Evolutionary conservation across 37 sponge, comb jelly and placozoan species (phyloP), one percentile per base, ranked within the genome.

Genomic region (Axinella damicornis): DNA sequence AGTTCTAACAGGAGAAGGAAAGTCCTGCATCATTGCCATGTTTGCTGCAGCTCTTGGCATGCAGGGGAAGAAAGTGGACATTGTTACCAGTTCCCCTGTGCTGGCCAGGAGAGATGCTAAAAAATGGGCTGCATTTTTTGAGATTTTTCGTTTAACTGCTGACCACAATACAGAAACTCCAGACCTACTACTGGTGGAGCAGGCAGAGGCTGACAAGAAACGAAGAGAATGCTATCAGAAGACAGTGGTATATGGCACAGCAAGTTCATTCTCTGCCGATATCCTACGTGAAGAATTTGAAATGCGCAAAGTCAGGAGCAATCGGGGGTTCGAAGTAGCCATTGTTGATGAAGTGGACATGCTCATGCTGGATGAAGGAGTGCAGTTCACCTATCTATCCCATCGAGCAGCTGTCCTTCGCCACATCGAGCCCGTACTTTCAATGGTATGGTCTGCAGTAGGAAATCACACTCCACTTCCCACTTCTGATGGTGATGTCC

Each of bases 1-100:
- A 72, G 73, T 83, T 16, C 15, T 37, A 21, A 83, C 74, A 73
- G 83, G 83, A 25, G 83, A 83, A 60, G 83, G 83, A 36, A 83
- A 83, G 54, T 83, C 83, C 20, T 22, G 22, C 28, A 71, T 83
- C 55, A 71, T 83, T n/a, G 83, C 83, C 33, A 83, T 83, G 83
- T 83, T 83, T 71, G 83, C 83, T 54, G 83, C 73, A 57, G 41
- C 30, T 27, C 31, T 73, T 54, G 58, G 38, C 52, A 54, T 83
- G 52, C 62, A 57, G n/a, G 73, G 37, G 52, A 73, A 72, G 30
- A 57, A 72, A 61, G 74, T 83, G 12, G 83, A 83, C 25, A 72
- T 83, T 17, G 34, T 73, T 18, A 83, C 83, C 9, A 83, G 83
- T 28, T 72, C 83, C 11, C 73, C 65, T n/a, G 73, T 35, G 9